Percentiles rank a stretch among this genome's conserved stretches.
These are phyloP conservation scores for Doryteuthis pealeii DNA, from an alignment of 1,140 invertebrate genomes.

Conservation along the genomic window DNA sequence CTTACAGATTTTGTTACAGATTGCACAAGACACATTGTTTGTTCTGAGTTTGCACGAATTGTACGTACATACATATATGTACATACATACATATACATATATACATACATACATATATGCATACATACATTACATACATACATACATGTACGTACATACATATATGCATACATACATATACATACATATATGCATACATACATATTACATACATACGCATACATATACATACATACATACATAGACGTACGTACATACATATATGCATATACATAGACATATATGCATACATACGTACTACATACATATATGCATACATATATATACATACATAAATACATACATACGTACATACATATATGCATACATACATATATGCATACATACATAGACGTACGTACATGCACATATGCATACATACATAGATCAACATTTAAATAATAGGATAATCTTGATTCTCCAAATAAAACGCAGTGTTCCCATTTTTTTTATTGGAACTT, in stretches of 20 bases:
- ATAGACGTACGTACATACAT: background rate
- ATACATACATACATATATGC: background rate
- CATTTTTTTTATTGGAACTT: no score
- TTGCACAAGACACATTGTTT: no score
- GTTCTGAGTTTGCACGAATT: no score
- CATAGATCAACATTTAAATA: no score
- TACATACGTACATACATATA: background rate
- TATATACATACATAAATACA: background rate
- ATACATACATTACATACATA: background rate
- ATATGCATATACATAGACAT: background rate
- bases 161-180: background rate
- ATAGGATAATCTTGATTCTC: no score
- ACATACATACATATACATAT: no score
- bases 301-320: background rate
- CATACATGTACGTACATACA: background rate
- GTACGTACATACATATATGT: no score
- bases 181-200: background rate
- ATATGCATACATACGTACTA: no score
- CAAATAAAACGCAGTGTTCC: no score
- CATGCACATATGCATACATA: background rate
- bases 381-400: background rate
- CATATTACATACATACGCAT: no score
- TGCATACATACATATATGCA: background rate
- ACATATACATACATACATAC: background rate
- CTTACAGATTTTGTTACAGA: no score